Evolutionary conservation across 2,113 vertebrate species (phyloP).

Genomic region (Psettodes erumei): DNA sequence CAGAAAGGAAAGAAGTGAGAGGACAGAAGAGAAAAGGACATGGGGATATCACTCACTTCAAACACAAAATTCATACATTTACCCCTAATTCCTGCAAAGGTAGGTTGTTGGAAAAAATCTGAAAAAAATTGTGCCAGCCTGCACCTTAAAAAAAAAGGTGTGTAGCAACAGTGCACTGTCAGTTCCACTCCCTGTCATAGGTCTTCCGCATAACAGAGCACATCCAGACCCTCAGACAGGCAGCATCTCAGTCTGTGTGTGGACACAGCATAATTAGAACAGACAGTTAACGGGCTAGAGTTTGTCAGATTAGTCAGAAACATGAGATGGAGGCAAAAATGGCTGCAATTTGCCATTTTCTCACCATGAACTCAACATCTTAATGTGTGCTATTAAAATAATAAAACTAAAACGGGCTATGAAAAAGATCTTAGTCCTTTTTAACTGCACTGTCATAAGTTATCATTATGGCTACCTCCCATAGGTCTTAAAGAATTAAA

Average conservation of each 20-base stretch:
- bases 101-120: conserved; percentile 5
- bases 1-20: conserved; percentile 15
- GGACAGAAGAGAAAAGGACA: conserved; percentile 6
- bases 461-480: conserved; percentile 36
- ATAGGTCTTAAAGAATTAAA: conserved; percentile 30
- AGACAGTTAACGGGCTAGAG: conserved; percentile 47
- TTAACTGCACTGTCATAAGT: conserved; percentile 57
- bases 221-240: conserved; percentile 15
- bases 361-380: conserved; percentile 39
- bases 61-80: conserved; percentile 26
- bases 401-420: conserved; percentile 41
- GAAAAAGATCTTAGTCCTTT: conserved; percentile 42
- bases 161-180: neutral
- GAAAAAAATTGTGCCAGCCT: conserved; percentile 8
- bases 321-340: conserved; percentile 33
- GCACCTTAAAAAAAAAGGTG: conserved; percentile 13
- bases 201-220: conserved; percentile 1
- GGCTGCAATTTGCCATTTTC: conserved; percentile 46
- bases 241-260: conserved; percentile 27
- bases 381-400: conserved; percentile 57
- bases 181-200: neutral
- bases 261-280: conserved; percentile 56
- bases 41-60: conserved; percentile 3
- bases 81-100: neutral
- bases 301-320: conserved; percentile 57